Evolutionary conservation across 2,113 vertebrate genomes (phyloP).

Genomic region (Oncorhynchus gorbuscha): DNA sequence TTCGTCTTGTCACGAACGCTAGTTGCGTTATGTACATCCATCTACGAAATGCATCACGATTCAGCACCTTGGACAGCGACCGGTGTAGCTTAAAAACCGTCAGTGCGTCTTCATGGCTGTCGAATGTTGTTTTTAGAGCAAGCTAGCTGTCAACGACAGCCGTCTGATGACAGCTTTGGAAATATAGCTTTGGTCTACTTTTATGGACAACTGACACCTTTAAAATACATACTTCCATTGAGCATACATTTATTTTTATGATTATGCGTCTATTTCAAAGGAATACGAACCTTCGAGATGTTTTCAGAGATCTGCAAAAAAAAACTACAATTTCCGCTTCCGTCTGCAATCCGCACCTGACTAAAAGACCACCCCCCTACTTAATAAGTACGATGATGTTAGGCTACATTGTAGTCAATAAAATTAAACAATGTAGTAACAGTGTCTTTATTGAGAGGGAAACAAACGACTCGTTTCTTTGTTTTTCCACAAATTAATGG

Average conservation of each 20-base stretch:
- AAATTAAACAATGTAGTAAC: no score
- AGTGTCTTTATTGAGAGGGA: no score
- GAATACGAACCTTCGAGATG: slow-evolving; percentile 36
- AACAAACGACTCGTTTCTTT: no score
- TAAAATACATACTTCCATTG: no score
- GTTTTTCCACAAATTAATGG: no score
- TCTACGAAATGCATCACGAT: neutral
- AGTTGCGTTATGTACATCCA: neutral
- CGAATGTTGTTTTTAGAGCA: slow-evolving; percentile 14
- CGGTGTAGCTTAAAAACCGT: neutral
- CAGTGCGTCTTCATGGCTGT: slow-evolving; percentile 43
- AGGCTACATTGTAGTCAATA: no score
- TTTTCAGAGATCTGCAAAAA: slow-evolving; percentile 46
- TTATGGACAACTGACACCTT: no score
- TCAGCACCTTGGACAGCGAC: slow-evolving; percentile 70
- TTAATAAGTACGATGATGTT: neutral
- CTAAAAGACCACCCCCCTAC: slow-evolving; percentile 23
- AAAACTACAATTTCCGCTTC: slow-evolving; percentile 60
- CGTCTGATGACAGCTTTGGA: neutral
- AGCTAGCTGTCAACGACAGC: no score
- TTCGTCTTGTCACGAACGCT: neutral
- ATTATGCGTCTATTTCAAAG: neutral
- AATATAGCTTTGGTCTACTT: neutral
- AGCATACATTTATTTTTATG: no score
- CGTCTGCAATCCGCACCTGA: slow-evolving; percentile 38